Evolutionary conservation across 2,113 vertebrate genomes (phyloP), one percentile per base, ranked within the genome.

Genomic region (Talpa occidentalis): DNA sequence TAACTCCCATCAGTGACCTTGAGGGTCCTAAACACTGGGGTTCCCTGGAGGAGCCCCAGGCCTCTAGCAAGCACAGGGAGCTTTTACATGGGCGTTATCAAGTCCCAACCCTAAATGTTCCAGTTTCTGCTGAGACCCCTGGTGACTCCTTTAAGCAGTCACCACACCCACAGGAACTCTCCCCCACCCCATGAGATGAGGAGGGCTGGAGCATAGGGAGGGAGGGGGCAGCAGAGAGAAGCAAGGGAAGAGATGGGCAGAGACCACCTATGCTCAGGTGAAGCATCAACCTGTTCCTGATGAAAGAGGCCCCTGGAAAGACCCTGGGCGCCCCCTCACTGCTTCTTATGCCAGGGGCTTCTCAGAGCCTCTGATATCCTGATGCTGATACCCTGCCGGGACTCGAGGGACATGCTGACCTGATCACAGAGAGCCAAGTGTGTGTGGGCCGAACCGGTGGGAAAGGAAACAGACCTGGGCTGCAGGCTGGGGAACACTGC

Each of bases 381-480:
- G 54, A 66, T 3, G 47, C 21, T 26, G 52, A n/a, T 35, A 49
- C 77, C 24, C 22, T 16, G 24, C 40, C 11, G 37, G 49, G 21
- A 15, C 24, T 1, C 10, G 0, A 8, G 52, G 30, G 6, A 6
- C 21, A 3, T 5, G 12, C 30, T 22, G 37, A 40, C 60, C 40
- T 15, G 72, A 17, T 69, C 59, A 26, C 7, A 62, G 62, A 47
- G 40, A 74, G 26, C 44, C 14, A 32, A 0, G 3, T 59, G 42
- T 26, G 12, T 32, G 3, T 1, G 15, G 49, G 30, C 72, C 72
- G 37, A 79, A 56, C 60, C 5, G 2, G 19, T 10, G 8, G 56
- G 4, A 54, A 64, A 64, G 21, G 54, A 42, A 28, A 35, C 8
- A 88, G 26, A 54, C 19, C 74, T 32, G 59, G 70, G 66, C 49